phyloP scores from a whole-genome alignment of 2,888 invertebrate species.

The Temnothorax unifasciatus region DNA sequence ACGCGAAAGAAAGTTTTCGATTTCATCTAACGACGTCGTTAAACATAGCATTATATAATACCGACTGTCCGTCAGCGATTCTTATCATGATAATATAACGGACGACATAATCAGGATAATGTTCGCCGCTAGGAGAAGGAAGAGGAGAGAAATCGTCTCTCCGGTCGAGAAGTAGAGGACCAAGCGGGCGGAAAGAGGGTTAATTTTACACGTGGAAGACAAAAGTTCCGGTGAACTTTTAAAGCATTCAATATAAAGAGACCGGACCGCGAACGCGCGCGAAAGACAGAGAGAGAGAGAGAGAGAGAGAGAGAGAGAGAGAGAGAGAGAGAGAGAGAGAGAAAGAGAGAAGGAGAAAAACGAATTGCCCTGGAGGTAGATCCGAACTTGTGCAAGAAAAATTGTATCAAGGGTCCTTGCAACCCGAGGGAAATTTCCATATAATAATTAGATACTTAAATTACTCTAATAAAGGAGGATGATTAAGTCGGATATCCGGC shows the following conservation, averaged over 20 bases:
- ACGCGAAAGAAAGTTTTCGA: slow-evolving; percentile 44
- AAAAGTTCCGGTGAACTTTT: slow-evolving; percentile 81
- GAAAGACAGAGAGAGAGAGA: slow-evolving; percentile 7
- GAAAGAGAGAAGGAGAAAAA: slow-evolving; percentile 27
- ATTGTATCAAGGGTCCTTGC: slow-evolving; percentile 72
- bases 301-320: neutral
- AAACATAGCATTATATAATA: slow-evolving; percentile 72
- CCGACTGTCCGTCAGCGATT: slow-evolving; percentile 47
- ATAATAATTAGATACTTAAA: slow-evolving; percentile 84
- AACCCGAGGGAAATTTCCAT: slow-evolving; percentile 79
- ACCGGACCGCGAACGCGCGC: slow-evolving; percentile 61
- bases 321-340: neutral
- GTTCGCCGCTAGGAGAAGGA: slow-evolving; percentile 37
- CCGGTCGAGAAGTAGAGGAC: slow-evolving; percentile 3
- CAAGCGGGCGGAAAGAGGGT: slow-evolving; percentile 48
- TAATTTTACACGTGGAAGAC: slow-evolving; percentile 75
- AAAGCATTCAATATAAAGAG: slow-evolving; percentile 81
- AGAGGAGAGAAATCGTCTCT: slow-evolving; percentile 14
- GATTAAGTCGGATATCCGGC: slow-evolving; percentile 77
- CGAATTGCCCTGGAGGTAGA: slow-evolving; percentile 74
- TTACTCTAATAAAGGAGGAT: slow-evolving; percentile 81
- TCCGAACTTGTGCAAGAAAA: slow-evolving; percentile 79
- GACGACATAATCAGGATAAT: slow-evolving; percentile 71
- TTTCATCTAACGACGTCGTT: slow-evolving; percentile 46
- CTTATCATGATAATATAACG: slow-evolving; percentile 69